Conservation (phyloP, 2,888 invertebrate species). For the Elegia similella region DNA sequence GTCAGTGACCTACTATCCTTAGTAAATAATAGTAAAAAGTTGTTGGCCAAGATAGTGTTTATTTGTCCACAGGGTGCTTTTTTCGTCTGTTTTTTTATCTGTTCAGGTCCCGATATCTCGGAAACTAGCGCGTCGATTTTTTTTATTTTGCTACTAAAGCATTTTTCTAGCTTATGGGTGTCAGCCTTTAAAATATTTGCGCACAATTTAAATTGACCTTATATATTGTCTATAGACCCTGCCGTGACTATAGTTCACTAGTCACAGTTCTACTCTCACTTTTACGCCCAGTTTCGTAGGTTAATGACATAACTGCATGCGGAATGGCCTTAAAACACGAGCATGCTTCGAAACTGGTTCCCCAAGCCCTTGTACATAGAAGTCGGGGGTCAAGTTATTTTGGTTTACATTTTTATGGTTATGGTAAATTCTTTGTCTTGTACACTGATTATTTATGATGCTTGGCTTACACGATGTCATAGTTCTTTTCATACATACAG, state of each 20-base stretch:
- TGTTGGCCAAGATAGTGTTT: no score
- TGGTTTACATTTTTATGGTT: background rate
- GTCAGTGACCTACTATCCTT: no score
- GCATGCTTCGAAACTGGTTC: background rate
- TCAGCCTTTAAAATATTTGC: no score
- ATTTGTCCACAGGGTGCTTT: no score
- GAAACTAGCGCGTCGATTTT: no score
- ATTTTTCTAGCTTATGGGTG: no score
- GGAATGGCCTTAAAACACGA: constrained; percentile 37
- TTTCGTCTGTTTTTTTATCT: no score
- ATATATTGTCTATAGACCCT: background rate
- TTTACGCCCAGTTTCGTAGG: constrained; percentile 51
- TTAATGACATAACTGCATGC: constrained; percentile 49
- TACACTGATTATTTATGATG: background rate
- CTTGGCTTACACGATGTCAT: background rate
- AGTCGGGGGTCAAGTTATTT: background rate
- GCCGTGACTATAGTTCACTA: constrained; percentile 15
- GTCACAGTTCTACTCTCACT: constrained; percentile 47
- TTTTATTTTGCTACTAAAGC: no score
- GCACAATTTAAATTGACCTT: background rate
- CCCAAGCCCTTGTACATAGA: background rate
- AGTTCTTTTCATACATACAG: no score
- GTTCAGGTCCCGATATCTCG: no score
- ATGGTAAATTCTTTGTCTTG: background rate
- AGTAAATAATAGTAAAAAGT: no score